phyloP scores from a whole-genome alignment of 2,797 vertebrate genomes.

The Microctenopoma lineatum region DNA sequence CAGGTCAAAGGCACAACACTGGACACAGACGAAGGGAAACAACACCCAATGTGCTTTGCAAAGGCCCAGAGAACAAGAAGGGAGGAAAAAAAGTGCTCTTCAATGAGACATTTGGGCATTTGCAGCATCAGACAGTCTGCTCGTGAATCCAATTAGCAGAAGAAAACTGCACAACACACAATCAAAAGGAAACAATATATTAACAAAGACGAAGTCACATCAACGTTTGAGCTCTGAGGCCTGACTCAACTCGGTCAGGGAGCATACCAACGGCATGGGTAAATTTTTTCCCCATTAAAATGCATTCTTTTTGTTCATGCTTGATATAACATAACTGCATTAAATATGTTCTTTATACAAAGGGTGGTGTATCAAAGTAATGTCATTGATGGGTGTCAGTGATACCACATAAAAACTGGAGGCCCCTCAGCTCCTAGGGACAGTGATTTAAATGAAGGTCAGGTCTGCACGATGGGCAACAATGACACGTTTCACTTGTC shows the following conservation, averaged over 20 bases:
- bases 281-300: slow-evolving; percentile 32
- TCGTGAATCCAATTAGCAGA: slow-evolving; percentile 44
- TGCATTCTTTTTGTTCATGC: slow-evolving; percentile 70
- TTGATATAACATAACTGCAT: slow-evolving; percentile 64
- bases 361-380: slow-evolving; percentile 47
- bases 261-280: slow-evolving; percentile 55
- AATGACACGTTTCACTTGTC: slow-evolving; percentile 10
- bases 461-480: slow-evolving; percentile 19
- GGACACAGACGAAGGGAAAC: slow-evolving; percentile 72
- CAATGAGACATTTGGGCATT: slow-evolving; percentile 45
- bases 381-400: slow-evolving; percentile 22
- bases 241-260: slow-evolving; percentile 37
- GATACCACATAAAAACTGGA: slow-evolving; percentile 18
- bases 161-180: slow-evolving; percentile 57
- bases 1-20: slow-evolving; percentile 83
- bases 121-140: slow-evolving; percentile 48
- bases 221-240: slow-evolving; percentile 50
- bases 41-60: slow-evolving; percentile 59
- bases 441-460: slow-evolving; percentile 31
- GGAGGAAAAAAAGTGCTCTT: slow-evolving; percentile 33
- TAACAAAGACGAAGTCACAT: slow-evolving; percentile 43
- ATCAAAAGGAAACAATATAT: slow-evolving; percentile 17
- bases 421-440: slow-evolving; percentile 11
- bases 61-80: slow-evolving; percentile 45
- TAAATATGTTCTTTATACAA: slow-evolving; percentile 64